Evolutionary conservation across 2,797 vertebrate species (phyloP), one percentile per base, ranked within the genome.

Genomic region (Chelidonichthys spinosus): DNA sequence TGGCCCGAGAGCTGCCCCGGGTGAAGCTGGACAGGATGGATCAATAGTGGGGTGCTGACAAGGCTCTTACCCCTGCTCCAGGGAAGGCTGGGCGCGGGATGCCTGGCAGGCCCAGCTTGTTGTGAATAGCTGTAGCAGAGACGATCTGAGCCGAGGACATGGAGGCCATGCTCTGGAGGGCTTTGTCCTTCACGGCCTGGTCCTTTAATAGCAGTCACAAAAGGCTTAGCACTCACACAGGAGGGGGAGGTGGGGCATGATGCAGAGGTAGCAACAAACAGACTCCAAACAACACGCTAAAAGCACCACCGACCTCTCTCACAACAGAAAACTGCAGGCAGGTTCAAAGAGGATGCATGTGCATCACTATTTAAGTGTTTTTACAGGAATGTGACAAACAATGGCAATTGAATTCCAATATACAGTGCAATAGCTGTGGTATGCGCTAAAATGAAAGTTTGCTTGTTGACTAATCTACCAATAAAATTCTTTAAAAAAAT

Each of bases 91-190:
- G 97, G 87, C 97, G 97, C 62, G 97, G 97, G 93, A 99, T 97
- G 91, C 97, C 98, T 81, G 98, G 97, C 92, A 99, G 96, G 84
- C 98, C 98, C 88, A 99, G 96, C 92, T 99, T 99, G 96, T 98
- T 99, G 96, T 99, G 98, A 93, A 99, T 99, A 90, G 98, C 97
- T 32, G 98, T 99, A 90, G 98, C 98, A 11, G 98, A 99, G 91
- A 99, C 98, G 85, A 99, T 99, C 96, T 99, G 98, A 90, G 98
- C 98, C 35, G 98, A 99, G 72, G 98, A 99, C 98, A 99, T 99
- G 94, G 98, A 98, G 85, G 98, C 98, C 98, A 99, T 99, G 95
- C 98, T 99, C 94, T 99, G 98, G 88, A 99, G 96, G 90, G 98
- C 98, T 96, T 99, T 99, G 95, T 99, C 98, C 96, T 99, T 99